Conservation (phyloP, 2,888 invertebrate species). For the Archips crataeganus region DNA sequence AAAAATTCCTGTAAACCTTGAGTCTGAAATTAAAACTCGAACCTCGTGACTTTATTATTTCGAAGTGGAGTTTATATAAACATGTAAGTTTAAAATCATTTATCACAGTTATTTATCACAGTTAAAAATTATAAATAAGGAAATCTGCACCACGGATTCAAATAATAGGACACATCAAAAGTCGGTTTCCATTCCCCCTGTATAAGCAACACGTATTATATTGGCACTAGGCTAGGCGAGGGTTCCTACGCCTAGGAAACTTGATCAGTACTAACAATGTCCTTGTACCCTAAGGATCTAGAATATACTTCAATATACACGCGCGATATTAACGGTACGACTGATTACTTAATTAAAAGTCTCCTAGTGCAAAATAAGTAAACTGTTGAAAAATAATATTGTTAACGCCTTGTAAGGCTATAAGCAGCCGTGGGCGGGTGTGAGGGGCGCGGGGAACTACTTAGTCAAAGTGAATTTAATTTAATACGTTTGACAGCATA, state of each 20-base stretch:
- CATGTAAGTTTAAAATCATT: no score
- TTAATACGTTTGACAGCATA: no score
- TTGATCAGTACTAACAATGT: slow-evolving; percentile 57
- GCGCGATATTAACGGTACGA: slow-evolving; percentile 83
- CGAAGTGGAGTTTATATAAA: no score
- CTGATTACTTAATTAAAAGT: neutral
- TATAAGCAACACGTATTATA: slow-evolving; percentile 28
- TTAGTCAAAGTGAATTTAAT: no score
- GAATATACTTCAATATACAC: slow-evolving; percentile 89
- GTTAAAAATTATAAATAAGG: neutral
- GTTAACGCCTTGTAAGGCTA: no score
- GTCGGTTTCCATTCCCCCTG: slow-evolving; percentile 9
- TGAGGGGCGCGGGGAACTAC: no score
- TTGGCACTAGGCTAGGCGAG: slow-evolving; percentile 32
- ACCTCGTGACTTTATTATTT: no score
- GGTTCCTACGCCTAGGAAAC: slow-evolving; percentile 28
- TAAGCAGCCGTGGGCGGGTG: no score
- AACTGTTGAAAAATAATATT: neutral
- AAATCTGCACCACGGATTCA: neutral
- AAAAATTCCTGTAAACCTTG: no score
- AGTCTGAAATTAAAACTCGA: no score
- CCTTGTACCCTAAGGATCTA: slow-evolving; percentile 68
- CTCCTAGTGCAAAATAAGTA: neutral
- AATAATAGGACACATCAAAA: neutral
- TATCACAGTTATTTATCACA: no score